These are phyloP conservation scores for Nycteola revayana DNA, from an alignment of 2,888 invertebrate species.

Conservation along the genomic window DNA sequence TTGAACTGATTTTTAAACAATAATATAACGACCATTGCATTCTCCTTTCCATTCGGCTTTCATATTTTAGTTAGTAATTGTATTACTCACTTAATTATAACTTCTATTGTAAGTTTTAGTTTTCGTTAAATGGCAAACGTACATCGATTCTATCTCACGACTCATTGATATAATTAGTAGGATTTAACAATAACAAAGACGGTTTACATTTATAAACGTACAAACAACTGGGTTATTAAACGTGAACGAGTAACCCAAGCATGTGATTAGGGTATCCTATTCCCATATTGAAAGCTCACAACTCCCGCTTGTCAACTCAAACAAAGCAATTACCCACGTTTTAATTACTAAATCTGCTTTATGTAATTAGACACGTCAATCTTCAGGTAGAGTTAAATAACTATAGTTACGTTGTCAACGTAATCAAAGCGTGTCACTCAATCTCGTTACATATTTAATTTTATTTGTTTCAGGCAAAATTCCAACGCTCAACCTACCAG, in stretches of 20 bases:
- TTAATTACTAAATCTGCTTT: slow-evolving; percentile 17
- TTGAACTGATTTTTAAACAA: too few species aligned
- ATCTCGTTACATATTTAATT: slow-evolving; percentile 24
- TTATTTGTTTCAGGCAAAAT: slow-evolving; percentile 54
- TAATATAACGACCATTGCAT: too few species aligned
- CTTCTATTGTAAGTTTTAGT: too few species aligned
- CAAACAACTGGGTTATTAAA: slow-evolving; percentile 34
- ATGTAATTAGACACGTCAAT: slow-evolving; percentile 23
- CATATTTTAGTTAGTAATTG: too few species aligned
- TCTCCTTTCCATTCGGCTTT: too few species aligned
- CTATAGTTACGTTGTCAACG: neutral
- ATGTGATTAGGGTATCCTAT: slow-evolving; percentile 27
- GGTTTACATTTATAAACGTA: slow-evolving; percentile 55
- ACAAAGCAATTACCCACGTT: slow-evolving; percentile 24
- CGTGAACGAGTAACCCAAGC: slow-evolving; percentile 32
- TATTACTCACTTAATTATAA: too few species aligned
- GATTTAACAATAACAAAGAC: slow-evolving; percentile 31
- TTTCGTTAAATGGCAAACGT: too few species aligned
- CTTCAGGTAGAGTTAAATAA: slow-evolving; percentile 1
- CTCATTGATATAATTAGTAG: too few species aligned
- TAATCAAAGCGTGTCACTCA: slow-evolving; percentile 8
- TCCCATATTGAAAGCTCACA: slow-evolving; percentile 23
- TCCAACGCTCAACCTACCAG: slow-evolving; percentile 32
- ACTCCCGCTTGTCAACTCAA: slow-evolving; percentile 16
- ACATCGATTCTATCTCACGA: too few species aligned